Evolutionary conservation across 2,888 invertebrate species (phyloP).

Genomic region (Orthonevra nobilis): DNA sequence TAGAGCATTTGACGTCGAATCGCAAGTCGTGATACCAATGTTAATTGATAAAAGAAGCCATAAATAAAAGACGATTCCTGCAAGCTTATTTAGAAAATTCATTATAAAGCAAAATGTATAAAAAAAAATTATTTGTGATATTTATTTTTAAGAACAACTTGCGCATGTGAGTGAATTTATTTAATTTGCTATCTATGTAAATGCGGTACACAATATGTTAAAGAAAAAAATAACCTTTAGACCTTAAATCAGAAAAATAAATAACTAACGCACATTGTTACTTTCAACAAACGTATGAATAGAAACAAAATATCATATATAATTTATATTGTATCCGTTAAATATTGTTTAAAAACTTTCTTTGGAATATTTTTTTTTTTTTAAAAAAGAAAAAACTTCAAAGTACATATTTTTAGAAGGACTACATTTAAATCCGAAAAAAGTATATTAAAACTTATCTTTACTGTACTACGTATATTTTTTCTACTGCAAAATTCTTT

Average conservation of each 20-base stretch:
- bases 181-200: too few species aligned
- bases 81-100: too few species aligned
- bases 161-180: not conserved
- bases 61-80: too few species aligned
- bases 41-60: too few species aligned
- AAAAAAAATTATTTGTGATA: constrained; percentile 24
- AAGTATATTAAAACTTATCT: constrained; percentile 18
- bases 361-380: not conserved
- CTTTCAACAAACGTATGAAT: constrained; percentile 12
- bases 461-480: constrained; percentile 54
- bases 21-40: too few species aligned
- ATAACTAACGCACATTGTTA: constrained; percentile 40
- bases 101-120: not conserved
- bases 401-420: constrained; percentile 26
- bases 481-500: constrained; percentile 58
- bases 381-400: not conserved
- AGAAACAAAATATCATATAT: constrained; percentile 2
- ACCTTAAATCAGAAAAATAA: not conserved
- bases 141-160: constrained; percentile 22
- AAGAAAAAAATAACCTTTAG: too few species aligned
- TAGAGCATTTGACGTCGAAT: too few species aligned
- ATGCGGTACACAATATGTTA: too few species aligned
- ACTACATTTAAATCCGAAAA: constrained; percentile 4
- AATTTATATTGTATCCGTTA: too few species aligned
- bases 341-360: too few species aligned